Evolutionary conservation across 2,888 invertebrate species (phyloP), one percentile per base, ranked within the genome.

Genomic region (Drosophila vallismaia): DNA sequence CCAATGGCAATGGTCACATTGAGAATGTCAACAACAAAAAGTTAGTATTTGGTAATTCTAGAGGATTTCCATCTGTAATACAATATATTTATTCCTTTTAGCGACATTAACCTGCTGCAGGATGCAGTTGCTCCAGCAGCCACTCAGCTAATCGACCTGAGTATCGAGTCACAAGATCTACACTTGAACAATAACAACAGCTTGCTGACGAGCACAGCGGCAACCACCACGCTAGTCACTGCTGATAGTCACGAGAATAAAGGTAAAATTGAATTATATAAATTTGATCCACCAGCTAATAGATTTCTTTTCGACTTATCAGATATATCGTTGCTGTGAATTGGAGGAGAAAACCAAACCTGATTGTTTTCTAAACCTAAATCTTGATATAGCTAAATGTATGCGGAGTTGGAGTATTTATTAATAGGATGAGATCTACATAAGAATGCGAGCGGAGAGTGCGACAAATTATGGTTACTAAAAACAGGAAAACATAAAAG

Each of bases 171-270:
- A 81, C 91, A 90, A 77, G 90, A 91, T 81, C 81, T 90, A 71
- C 81, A 81, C 81, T 88, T 90, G 73, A 91, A 91, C 71, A 91
- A 91, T 76, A 91, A 91, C 75, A 91, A 91, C 85, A 91, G 90
- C 83, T 89, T 91, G 88, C 88, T 91, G 88, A 89, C 91, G 74
- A 88, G 88, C 85, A 85, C 90, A 88, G 89, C 88, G 87, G 89
- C 89, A 83, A 89, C 71, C 76, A 82, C 80, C 76, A 89, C 91
- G 89, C 92, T 92, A 92, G 92, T 92, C 92, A 92, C 91, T 89
- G 91, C 92, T 89, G 92, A 92, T 92, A 92, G 91, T 92, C 91
- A 91, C 88, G 92, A 92, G 88, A 90, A 90, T 88, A 90, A 90
- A 91, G 91, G 91, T 91, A 76, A 48, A 2, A n/a, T 9, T 7